Conservation (phyloP, 2,113 vertebrate species). For the Ancistrus triradiatus region DNA sequence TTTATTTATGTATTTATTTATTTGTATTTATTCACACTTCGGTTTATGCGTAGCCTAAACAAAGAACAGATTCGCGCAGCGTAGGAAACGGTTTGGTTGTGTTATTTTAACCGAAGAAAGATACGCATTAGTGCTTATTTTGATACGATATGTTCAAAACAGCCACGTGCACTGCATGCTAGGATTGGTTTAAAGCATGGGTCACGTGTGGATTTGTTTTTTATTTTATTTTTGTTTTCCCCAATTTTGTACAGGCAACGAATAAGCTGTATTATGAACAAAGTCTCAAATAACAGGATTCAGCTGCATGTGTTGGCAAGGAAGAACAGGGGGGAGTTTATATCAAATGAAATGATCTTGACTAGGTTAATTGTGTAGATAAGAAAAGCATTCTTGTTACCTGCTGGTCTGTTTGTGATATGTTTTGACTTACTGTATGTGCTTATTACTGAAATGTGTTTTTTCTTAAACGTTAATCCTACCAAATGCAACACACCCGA, state of each 20-base stretch:
- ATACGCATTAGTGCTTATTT: constrained; percentile 40
- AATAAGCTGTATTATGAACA: constrained; percentile 54
- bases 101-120: constrained; percentile 6
- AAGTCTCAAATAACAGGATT: constrained; percentile 52
- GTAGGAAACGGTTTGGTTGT: too few species aligned
- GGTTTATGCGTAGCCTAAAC: too few species aligned
- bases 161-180: constrained; percentile 55
- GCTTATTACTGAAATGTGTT: constrained; percentile 91
- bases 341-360: constrained; percentile 70
- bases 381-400: constrained; percentile 89
- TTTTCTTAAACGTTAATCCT: constrained; percentile 98
- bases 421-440: constrained; percentile 98
- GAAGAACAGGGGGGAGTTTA: constrained; percentile 69
- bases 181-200: constrained; percentile 53
- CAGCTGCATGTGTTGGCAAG: constrained; percentile 80
- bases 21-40: constrained; percentile 29
- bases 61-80: neutral
- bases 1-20: constrained; percentile 24
- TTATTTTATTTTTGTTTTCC: too few species aligned
- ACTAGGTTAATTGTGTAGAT: constrained; percentile 98
- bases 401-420: constrained; percentile 96
- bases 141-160: constrained; percentile 21
- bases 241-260: constrained; percentile 45
- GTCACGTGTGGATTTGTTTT: constrained; percentile 48
- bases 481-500: constrained; percentile 82